Conservation (phyloP, 2,888 invertebrate genomes). For the Epinotia ramella region DNA sequence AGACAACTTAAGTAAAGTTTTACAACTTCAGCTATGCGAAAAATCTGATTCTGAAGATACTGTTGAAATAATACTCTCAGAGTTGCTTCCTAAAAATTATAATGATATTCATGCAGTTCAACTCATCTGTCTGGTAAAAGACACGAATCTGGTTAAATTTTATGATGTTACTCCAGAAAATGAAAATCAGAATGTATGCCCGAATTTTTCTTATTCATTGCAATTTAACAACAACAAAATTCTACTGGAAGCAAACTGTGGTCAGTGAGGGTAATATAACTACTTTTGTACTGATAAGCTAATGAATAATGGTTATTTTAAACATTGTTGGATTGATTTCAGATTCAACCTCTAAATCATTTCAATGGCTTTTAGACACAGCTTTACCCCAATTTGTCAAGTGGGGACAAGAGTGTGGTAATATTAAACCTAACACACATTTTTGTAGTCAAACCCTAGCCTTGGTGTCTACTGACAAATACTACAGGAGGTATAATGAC, state of each 20-base stretch:
- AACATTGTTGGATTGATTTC: constrained; percentile 49
- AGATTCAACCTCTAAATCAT: constrained; percentile 64
- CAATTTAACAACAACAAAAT: constrained; percentile 67
- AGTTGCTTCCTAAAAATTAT: constrained; percentile 73
- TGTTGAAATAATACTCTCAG: constrained; percentile 62
- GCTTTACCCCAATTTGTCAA: constrained; percentile 86
- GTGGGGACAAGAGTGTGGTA: constrained; percentile 83
- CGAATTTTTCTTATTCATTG: constrained; percentile 80
- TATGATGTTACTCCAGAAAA: constrained; percentile 73
- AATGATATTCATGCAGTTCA: constrained; percentile 66
- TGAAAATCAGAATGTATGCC: constrained; percentile 70
- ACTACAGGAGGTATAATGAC: constrained; percentile 88
- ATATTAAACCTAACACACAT: constrained; percentile 50
- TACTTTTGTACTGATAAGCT: background rate
- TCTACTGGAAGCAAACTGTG: constrained; percentile 70
- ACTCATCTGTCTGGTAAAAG: constrained; percentile 72
- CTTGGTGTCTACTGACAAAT: constrained; percentile 88
- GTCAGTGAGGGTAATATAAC: constrained; percentile 56
- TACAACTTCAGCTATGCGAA: constrained; percentile 42
- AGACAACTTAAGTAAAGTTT: constrained; percentile 48
- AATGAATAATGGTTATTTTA: constrained; percentile 23
- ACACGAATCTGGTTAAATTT: constrained; percentile 70
- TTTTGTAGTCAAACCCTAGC: constrained; percentile 85
- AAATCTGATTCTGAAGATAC: constrained; percentile 41
- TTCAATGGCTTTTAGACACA: constrained; percentile 83